Base-by-base conservation (phyloP, 2,797 vertebrate species). In the Tauraco hartlaubi region DNA sequence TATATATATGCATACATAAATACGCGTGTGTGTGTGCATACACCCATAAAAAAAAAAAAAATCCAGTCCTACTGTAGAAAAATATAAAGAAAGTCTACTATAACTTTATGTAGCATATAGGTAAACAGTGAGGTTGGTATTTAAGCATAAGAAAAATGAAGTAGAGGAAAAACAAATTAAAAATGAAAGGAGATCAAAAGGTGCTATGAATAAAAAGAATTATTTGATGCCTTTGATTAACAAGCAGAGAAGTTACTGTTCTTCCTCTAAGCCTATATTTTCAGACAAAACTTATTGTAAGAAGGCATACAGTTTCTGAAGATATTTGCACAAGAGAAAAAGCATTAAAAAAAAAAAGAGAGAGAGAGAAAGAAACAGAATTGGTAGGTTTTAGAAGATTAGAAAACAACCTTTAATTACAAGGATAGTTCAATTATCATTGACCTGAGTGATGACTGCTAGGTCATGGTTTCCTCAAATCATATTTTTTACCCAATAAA, bases 1-100 rank as follows among this genome's bases (percentile, higher is more conserved):
- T 22, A 2, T 56, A 10, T 20, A 2, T 21, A 3, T 44, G 14
- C 0, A 9, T 55, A 8, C 10, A 13, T 7, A 3, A 10, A 1
- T 29, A 2, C 7, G 3, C 35, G 2, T 20, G 4, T 22, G 41
- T 18, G 5, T 23, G 11, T 58, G 18, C 16, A 29, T 29, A n/a
- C 6, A 17, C 4, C 11, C 0, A 1, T n/a, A 15, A 25, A 4
- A 41, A 74, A 71, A 79, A 37, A 20, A 55, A 56, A 28, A 72
- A 64, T 76, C 2, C 11, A 72, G 15, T 18, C 15, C 46, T 49
- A 15, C 49, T 44, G 17, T 41, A 48, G 21, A 15, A 79, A 73
- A 73, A 48, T 61, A 20, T 18, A 35, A 48, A 26, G 19, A 31
- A 64, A 15, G 15, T 31, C 7, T 51, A 11, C 7, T 49, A 14